Evolutionary conservation across 2,797 vertebrate genomes (phyloP), one percentile per base, ranked within the genome.

Genomic region (Acanthurus leucopareius): DNA sequence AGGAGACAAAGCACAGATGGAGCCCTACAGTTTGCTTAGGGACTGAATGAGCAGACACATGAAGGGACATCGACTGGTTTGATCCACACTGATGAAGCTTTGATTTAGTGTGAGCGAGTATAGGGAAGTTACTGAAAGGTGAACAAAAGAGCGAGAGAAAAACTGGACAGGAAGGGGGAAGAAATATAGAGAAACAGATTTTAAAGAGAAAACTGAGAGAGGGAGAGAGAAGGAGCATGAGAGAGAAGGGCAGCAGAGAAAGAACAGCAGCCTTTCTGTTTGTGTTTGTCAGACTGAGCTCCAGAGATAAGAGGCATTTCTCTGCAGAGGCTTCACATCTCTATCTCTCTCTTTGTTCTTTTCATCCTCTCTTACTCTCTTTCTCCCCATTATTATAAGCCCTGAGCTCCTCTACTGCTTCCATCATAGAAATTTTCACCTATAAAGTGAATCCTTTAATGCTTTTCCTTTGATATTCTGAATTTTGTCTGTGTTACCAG

Each of bases 61-160:
- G 32, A 62, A 68, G 51, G 48, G 63, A 59, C 79, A 80, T 54
- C 11, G 63, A 76, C 22, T 40, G 67, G 59, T 84, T 82, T 25
- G 59, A 88, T 83, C 71, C 40, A 48, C 72, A 64, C 54, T 20
- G 59, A 84, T 68, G 73, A 79, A 64, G 81, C 84, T 92, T 75
- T 79, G 79, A 87, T 80, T 87, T 53, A 53, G 64, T 22, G 65
- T 75, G 83, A 86, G 66, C 91, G 88, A 92, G 89, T 88, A 63
- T 56, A 3, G 71, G 74, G 20, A 28, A 78, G 49, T 20, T 67
- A 69, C 22, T 5, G 40, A 16, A 76, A 49, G 69, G 69, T 69
- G 73, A 72, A 79, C 51, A 16, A 51, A 63, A 19, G 60, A 52
- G 45, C 32, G 70, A 73, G 20, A 49, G 54, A 68, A 5, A 53